Evolutionary conservation across 2,888 invertebrate species (phyloP).

Genomic region (Drosophila cyrtoloma): DNA sequence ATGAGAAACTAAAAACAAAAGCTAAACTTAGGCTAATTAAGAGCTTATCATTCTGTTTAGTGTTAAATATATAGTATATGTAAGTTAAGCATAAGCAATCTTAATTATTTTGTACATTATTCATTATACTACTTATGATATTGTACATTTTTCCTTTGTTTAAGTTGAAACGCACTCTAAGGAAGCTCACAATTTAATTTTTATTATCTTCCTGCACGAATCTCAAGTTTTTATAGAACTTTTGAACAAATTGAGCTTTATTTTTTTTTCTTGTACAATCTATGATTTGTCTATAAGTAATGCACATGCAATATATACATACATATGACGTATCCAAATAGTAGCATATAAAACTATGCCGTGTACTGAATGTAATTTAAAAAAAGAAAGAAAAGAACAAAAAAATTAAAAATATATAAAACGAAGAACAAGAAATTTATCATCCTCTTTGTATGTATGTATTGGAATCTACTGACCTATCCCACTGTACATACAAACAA

Average conservation of each 20-base stretch:
- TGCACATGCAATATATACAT: conserved; percentile 53
- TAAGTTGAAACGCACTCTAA: conserved; percentile 37
- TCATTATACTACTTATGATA: conserved; percentile 22
- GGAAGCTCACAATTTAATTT: conserved; percentile 33
- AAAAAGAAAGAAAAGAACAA: conserved; percentile 33
- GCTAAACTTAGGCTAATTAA: conserved; percentile 42
- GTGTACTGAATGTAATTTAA: conserved; percentile 54
- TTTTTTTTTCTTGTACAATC: conserved; percentile 52
- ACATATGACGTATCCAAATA: conserved; percentile 77
- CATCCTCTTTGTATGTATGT: conserved; percentile 36
- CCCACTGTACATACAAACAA: conserved; percentile 45
- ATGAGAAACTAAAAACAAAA: conserved; percentile 10
- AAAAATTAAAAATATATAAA: conserved; percentile 24
- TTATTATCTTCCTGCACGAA: conserved; percentile 50
- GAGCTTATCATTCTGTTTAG: conserved; percentile 68
- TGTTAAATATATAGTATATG: conserved; percentile 42
- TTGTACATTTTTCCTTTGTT: conserved; percentile 31
- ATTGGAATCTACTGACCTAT: conserved; percentile 25
- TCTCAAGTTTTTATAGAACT: conserved; percentile 47
- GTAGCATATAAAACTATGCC: conserved; percentile 59
- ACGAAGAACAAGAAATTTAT: conserved; percentile 20
- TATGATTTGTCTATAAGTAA: conserved; percentile 46
- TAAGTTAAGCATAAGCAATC: conserved; percentile 63
- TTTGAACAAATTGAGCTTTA: conserved; percentile 74
- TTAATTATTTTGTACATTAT: conserved; percentile 71